Evolutionary conservation across 2,797 vertebrate genomes (phyloP).

Genomic region (Anomalospiza imberbis): DNA sequence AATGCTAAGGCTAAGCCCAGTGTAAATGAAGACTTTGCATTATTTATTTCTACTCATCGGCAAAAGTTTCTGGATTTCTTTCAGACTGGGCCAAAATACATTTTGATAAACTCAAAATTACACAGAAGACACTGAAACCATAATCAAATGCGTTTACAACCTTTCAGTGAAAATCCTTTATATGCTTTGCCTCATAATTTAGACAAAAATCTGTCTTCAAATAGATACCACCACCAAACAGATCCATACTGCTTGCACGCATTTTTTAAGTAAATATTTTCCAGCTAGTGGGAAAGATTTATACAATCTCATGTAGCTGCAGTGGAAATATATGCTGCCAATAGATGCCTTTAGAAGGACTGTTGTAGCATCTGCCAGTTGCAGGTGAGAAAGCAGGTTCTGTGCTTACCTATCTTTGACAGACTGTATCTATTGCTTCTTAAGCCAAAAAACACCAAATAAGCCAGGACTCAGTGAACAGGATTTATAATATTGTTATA

Average conservation of each 20-base stretch:
- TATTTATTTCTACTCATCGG: neutral
- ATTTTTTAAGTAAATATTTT: neutral
- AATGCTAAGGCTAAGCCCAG: neutral
- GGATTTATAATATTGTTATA: neutral
- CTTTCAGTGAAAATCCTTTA: neutral
- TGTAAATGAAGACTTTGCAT: neutral
- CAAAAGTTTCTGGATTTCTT: neutral
- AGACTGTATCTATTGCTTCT: neutral
- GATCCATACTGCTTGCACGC: neutral
- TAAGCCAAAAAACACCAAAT: neutral
- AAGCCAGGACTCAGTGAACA: neutral
- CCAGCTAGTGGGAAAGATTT: neutral
- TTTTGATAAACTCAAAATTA: neutral
- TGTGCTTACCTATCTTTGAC: neutral
- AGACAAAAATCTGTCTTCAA: neutral
- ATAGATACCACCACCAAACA: neutral
- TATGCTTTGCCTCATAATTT: neutral
- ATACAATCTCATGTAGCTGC: neutral
- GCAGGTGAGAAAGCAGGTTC: neutral
- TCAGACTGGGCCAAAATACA: neutral
- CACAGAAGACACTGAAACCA: neutral
- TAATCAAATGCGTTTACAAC: neutral
- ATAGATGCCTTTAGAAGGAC: neutral
- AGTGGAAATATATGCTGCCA: neutral
- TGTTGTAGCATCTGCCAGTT: neutral